These are phyloP conservation scores for Helleia helle DNA, from an alignment of 2,888 invertebrate species.

Conservation along the genomic window DNA sequence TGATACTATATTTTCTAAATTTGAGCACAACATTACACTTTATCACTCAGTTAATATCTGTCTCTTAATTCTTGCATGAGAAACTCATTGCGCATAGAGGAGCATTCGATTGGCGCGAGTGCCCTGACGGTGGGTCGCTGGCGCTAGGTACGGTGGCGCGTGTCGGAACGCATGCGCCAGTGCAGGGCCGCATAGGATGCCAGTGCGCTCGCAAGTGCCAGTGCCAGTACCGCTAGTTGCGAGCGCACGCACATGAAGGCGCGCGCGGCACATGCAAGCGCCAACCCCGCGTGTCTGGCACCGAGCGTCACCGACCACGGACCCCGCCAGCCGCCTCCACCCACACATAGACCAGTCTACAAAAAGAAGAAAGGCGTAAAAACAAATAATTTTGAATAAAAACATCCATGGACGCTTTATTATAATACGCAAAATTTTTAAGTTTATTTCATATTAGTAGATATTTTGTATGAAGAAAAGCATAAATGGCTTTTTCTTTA, in stretches of 20 bases:
- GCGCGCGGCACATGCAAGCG: conserved; percentile 77
- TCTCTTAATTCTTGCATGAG: conserved; percentile 1
- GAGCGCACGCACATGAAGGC: conserved; percentile 74
- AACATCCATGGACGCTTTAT: too few species aligned
- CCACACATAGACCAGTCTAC: conserved; percentile 51
- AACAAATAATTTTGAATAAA: too few species aligned
- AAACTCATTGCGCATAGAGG: not conserved
- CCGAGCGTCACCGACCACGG: conserved; percentile 68
- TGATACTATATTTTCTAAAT: not conserved
- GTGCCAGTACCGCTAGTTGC: conserved; percentile 53
- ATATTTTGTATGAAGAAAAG: too few species aligned
- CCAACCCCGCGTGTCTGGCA: conserved; percentile 69
- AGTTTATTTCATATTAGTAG: too few species aligned
- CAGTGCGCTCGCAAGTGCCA: conserved; percentile 51
- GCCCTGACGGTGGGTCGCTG: conserved; percentile 14
- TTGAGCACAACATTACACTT: not conserved
- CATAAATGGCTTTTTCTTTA: too few species aligned
- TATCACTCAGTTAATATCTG: not conserved
- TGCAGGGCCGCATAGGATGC: conserved; percentile 50
- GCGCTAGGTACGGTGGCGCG: conserved; percentile 54
- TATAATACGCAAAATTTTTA: too few species aligned
- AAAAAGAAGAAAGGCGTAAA: too few species aligned
- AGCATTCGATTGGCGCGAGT: not conserved
- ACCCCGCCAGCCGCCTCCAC: conserved; percentile 71
- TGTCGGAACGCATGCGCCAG: conserved; percentile 30